Conservation (phyloP, 2,797 vertebrate species). For the Eremophila alpestris region DNA sequence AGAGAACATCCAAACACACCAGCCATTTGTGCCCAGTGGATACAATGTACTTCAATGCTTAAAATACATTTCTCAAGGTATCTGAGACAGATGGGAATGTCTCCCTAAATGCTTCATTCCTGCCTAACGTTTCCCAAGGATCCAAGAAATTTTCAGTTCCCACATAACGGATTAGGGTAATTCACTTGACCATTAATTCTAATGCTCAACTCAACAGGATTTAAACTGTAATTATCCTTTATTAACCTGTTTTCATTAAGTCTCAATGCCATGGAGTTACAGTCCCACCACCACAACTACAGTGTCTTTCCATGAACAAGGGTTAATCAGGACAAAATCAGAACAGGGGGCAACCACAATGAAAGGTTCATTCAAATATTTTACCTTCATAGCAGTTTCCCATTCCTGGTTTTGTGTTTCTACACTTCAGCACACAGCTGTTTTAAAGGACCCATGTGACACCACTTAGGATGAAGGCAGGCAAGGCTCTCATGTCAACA, state of each 20-base stretch:
- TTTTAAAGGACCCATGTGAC: background rate
- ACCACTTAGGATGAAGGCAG: background rate
- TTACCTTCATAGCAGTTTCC: background rate
- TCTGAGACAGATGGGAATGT: background rate
- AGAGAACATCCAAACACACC: background rate
- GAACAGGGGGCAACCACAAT: background rate
- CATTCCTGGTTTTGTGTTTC: background rate
- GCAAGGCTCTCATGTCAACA: background rate
- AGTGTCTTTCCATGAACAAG: background rate
- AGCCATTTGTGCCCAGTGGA: background rate
- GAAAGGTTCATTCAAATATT: background rate
- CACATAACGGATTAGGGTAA: background rate
- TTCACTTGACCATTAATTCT: background rate
- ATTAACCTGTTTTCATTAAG: background rate
- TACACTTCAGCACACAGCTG: background rate
- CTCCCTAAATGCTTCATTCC: background rate
- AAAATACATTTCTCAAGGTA: background rate
- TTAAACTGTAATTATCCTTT: background rate
- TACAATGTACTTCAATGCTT: background rate
- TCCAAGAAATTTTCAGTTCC: background rate
- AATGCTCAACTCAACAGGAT: background rate
- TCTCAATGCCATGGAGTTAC: background rate
- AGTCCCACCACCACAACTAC: background rate
- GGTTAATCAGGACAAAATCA: background rate
- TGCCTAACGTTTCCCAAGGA: background rate